These are phyloP conservation scores for Acronicta alni DNA, from an alignment of 2,888 invertebrate genomes.

Conservation along the genomic window DNA sequence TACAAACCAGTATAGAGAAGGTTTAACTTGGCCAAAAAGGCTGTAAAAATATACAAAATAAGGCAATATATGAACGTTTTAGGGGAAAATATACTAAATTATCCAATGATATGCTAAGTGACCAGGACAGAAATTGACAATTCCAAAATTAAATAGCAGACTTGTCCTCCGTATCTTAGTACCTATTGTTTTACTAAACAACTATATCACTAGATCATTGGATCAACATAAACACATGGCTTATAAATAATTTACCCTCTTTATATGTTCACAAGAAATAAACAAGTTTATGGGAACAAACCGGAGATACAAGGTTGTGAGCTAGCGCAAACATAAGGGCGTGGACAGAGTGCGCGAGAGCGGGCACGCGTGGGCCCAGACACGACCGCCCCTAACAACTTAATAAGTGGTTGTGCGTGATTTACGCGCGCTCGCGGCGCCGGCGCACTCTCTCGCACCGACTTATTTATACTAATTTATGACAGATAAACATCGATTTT, in stretches of 20 bases:
- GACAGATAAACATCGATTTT: slow-evolving; percentile 84
- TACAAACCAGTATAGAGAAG: too few species aligned
- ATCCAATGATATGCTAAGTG: too few species aligned
- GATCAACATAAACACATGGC: slow-evolving; percentile 1
- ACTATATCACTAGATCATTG: neutral
- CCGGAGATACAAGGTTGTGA: slow-evolving; percentile 66
- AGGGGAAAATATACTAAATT: too few species aligned
- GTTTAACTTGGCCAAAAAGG: too few species aligned
- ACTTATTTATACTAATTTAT: slow-evolving; percentile 87
- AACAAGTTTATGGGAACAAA: slow-evolving; percentile 48
- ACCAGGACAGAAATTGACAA: too few species aligned
- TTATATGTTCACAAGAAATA: slow-evolving; percentile 44
- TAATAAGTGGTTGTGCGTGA: slow-evolving; percentile 88
- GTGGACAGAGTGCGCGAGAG: slow-evolving; percentile 73
- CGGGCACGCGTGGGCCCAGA: slow-evolving; percentile 83
- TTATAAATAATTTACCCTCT: slow-evolving; percentile 42
- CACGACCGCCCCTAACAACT: slow-evolving; percentile 86
- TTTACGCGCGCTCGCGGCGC: slow-evolving; percentile 87
- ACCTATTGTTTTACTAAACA: slow-evolving; percentile 18
- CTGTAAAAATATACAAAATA: too few species aligned
- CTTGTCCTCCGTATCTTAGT: neutral
- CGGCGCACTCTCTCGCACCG: slow-evolving; percentile 78
- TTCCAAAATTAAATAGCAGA: too few species aligned
- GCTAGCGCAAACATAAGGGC: slow-evolving; percentile 82
- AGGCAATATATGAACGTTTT: too few species aligned